Conservation (phyloP, 1,140 invertebrate genomes). For the Bradysia coprophila region DNA sequence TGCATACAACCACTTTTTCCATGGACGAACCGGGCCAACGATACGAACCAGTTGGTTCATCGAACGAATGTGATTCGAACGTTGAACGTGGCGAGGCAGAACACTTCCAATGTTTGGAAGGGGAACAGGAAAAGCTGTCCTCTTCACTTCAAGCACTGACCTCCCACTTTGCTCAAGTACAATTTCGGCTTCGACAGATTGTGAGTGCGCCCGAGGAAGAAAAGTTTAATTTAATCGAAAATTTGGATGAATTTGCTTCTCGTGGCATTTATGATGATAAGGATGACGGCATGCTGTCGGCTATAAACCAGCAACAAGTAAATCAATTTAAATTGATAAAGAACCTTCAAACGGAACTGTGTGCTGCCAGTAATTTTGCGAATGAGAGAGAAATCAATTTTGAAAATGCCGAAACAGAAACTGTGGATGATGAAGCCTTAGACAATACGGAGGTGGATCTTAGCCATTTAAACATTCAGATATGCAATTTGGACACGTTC, state of each 20-base stretch:
- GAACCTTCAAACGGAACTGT: constrained; percentile 22
- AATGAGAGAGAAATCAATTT: constrained; percentile 76
- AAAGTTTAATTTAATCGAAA: constrained; percentile 78
- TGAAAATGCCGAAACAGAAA: constrained; percentile 77
- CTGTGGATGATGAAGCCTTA: constrained; percentile 87
- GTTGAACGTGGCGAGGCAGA: too few relatives aligned
- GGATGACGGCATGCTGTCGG: constrained; percentile 12
- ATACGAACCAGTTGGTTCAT: too few relatives aligned
- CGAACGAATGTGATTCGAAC: too few relatives aligned
- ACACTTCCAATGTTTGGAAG: too few relatives aligned
- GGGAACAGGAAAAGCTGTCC: too few relatives aligned
- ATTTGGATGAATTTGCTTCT: constrained; percentile 95
- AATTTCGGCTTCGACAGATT: constrained; percentile 90
- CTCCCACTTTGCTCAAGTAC: constrained; percentile 95
- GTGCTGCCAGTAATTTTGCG: constrained; percentile 42
- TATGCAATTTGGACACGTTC: too few relatives aligned
- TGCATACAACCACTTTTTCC: too few relatives aligned
- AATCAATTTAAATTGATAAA: too few relatives aligned
- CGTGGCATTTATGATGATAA: constrained; percentile 72
- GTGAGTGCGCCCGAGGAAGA: constrained; percentile 70
- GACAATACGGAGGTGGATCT: too few relatives aligned
- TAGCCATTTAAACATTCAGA: too few relatives aligned
- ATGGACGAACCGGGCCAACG: too few relatives aligned
- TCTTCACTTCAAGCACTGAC: constrained; percentile 92
- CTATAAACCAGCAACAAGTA: too few relatives aligned